Percentiles rank a stretch among this genome's conserved stretches.
These are phyloP conservation scores for Actinostola sp. DNA, from an alignment of 92 coral and sea anemone genomes.

Conservation along the genomic window DNA sequence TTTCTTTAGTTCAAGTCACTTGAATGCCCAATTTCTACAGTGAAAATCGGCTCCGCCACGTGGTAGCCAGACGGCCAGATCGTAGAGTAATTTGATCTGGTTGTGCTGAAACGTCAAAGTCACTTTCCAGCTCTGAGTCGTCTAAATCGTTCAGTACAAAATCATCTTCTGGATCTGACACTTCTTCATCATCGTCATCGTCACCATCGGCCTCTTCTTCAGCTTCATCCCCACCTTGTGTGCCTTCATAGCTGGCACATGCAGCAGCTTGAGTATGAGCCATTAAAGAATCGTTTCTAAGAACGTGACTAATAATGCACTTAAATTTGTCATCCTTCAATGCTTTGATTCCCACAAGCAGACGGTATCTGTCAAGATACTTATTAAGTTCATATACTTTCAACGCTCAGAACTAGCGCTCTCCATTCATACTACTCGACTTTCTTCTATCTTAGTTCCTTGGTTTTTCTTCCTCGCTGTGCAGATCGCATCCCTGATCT, in stretches of 20 bases:
- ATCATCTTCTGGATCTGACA: slow-evolving; percentile 33
- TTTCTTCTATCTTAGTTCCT: background rate
- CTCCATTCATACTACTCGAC: slow-evolving; percentile 18
- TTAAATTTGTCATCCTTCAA: slow-evolving; percentile 11
- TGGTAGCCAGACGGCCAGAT: slow-evolving; percentile 11
- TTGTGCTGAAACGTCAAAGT: background rate
- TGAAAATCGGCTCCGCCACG: slow-evolving; percentile 1
- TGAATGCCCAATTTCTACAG: background rate
- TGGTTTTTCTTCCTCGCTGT: too few relatives aligned
- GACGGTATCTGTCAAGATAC: slow-evolving; percentile 19
- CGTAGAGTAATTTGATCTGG: background rate
- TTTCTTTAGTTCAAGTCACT: background rate
- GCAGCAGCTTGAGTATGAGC: slow-evolving; percentile 17
- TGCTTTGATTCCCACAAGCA: slow-evolving; percentile 30
- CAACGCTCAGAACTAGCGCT: slow-evolving; percentile 20
- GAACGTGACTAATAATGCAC: slow-evolving; percentile 18
- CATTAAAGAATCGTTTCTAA: background rate
- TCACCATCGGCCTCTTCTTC: slow-evolving; percentile 10
- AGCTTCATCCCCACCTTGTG: slow-evolving; percentile 25
- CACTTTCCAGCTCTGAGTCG: slow-evolving; percentile 10
- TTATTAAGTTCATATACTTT: slow-evolving; percentile 40
- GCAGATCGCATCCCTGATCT: too few relatives aligned
- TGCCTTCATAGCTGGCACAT: slow-evolving; percentile 14
- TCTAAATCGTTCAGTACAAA: background rate
- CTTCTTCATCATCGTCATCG: slow-evolving; percentile 13